phyloP scores from a whole-genome alignment of 2,797 vertebrate genomes.

The Sebastes minor region DNA sequence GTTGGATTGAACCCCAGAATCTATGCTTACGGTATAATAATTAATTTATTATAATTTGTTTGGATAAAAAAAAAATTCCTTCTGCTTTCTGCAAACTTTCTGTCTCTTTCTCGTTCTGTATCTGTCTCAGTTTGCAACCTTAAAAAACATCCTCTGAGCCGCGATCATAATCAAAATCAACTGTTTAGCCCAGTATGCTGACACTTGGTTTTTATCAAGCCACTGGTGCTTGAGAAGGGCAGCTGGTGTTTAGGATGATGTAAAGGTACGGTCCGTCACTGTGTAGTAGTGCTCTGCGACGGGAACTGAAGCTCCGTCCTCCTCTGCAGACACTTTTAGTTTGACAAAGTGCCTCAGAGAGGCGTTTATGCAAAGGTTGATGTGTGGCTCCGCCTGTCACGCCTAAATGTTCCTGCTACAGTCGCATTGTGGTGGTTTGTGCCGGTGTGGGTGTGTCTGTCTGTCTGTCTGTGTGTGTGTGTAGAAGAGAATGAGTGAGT shows the following conservation, averaged over 20 bases:
- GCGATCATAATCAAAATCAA: neutral
- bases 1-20: too few relatives aligned
- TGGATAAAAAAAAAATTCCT: too few relatives aligned
- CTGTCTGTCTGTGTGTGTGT: neutral
- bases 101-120: neutral
- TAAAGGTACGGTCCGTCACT: neutral
- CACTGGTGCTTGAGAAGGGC: neutral
- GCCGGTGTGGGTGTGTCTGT: neutral
- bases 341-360: conserved; percentile 22
- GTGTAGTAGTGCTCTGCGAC: neutral
- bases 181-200: neutral
- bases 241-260: neutral
- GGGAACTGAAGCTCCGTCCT: neutral
- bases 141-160: neutral
- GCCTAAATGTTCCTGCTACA: neutral
- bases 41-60: too few relatives aligned
- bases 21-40: too few relatives aligned
- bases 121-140: neutral
- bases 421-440: neutral
- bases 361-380: conserved; percentile 19
- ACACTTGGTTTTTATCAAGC: neutral
- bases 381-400: neutral
- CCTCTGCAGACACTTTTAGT: conserved; percentile 9
- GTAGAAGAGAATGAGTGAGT: neutral
- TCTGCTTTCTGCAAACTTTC: too few relatives aligned